Percentiles rank a stretch among this genome's conserved stretches.
These are phyloP conservation scores for Trichoplax adhaerens DNA, from an alignment of 37 sponge, comb jelly and placozoan species.

Conservation along the genomic window DNA sequence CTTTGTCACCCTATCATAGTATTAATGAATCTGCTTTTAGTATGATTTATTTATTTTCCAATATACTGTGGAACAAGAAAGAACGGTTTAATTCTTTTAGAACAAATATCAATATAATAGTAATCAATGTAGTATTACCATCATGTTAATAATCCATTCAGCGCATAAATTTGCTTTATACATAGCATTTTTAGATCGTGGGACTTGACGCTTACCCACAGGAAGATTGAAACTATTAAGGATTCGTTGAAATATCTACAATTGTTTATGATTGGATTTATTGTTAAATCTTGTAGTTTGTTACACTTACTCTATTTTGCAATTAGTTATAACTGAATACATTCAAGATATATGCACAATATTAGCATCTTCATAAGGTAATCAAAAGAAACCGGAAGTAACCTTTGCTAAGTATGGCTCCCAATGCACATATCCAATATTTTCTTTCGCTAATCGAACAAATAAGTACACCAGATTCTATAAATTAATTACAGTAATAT, in stretches of 20 bases:
- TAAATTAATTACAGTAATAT: background rate
- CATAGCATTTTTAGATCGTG: background rate
- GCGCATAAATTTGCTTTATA: background rate
- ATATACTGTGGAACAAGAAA: no score
- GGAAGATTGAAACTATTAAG: slow-evolving; percentile 52
- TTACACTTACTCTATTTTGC: no score
- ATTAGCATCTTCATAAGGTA: no score
- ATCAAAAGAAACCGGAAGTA: background rate
- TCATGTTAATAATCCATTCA: slow-evolving; percentile 6
- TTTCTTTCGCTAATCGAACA: slow-evolving; percentile 47
- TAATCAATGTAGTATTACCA: background rate
- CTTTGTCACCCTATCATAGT: background rate
- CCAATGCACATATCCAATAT: slow-evolving; percentile 73
- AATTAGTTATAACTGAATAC: no score
- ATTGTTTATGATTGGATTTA: background rate
- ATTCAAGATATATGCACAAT: no score
- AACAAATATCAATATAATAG: no score
- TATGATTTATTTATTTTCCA: no score
- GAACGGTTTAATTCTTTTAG: no score
- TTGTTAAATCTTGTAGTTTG: no score
- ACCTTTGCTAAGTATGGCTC: slow-evolving; percentile 72
- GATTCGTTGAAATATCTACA: slow-evolving; percentile 53
- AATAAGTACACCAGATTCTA: slow-evolving; percentile 44
- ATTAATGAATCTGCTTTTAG: no score
- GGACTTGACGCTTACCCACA: slow-evolving; percentile 31